These are phyloP conservation scores for Papilio demoleus DNA, from an alignment of 2,888 invertebrate genomes.

Conservation along the genomic window DNA sequence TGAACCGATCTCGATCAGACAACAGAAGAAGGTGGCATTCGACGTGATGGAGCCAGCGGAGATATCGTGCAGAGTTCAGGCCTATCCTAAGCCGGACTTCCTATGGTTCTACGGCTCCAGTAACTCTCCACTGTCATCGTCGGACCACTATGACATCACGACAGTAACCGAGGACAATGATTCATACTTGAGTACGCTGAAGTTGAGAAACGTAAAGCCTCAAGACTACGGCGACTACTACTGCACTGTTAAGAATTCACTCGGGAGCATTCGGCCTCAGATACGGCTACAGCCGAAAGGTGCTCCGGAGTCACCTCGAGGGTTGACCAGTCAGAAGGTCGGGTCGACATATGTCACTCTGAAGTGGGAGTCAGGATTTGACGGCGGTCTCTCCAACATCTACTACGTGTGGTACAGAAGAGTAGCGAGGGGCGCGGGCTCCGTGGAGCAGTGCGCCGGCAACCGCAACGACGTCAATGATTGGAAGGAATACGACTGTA, in stretches of 20 bases:
- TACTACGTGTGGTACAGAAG: conserved; percentile 93
- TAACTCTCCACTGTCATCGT: conserved; percentile 88
- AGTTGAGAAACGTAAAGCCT: conserved; percentile 88
- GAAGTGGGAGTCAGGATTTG: conserved; percentile 95
- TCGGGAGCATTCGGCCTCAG: conserved; percentile 89
- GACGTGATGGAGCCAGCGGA: conserved; percentile 93
- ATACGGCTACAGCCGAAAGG: conserved; percentile 94
- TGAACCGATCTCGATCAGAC: conserved; percentile 93
- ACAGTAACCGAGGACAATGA: conserved; percentile 93
- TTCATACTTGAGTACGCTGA: conserved; percentile 91
- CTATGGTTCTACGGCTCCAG: conserved; percentile 94
- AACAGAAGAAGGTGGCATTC: conserved; percentile 94
- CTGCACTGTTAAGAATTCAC: conserved; percentile 92
- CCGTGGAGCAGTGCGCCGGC: conserved; percentile 62
- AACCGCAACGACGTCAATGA: conserved; percentile 81
- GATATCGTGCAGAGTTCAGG: conserved; percentile 94
- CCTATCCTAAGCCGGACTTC: conserved; percentile 96
- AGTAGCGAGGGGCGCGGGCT: conserved; percentile 83
- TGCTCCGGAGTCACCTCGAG: conserved; percentile 92
- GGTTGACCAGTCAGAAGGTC: conserved; percentile 87
- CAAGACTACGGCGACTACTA: conserved; percentile 96
- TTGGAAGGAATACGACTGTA: conserved; percentile 94
- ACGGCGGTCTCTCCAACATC: conserved; percentile 93
- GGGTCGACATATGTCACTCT: conserved; percentile 92
- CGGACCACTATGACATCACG: conserved; percentile 93